Evolutionary conservation across 2,113 vertebrate species (phyloP).

Genomic region (Amblyopsis rosae): DNA sequence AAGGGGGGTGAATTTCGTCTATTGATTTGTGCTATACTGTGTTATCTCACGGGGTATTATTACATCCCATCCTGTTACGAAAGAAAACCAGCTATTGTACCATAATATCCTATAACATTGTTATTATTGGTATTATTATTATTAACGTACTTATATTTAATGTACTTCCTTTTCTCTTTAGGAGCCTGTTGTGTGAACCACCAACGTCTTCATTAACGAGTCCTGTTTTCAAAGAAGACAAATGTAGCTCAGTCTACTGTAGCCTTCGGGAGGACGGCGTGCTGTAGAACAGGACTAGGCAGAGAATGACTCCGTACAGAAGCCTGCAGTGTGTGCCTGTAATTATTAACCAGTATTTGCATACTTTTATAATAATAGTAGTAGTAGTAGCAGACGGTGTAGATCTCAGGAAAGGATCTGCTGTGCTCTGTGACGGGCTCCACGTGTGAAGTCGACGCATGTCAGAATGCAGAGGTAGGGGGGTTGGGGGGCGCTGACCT

Average conservation of each 20-base stretch:
- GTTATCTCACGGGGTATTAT: too few species aligned
- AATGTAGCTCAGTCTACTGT: too few species aligned
- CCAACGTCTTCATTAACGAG: constrained; percentile 3
- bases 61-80: too few species aligned
- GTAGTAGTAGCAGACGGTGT: constrained; percentile 35
- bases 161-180: constrained; percentile 30
- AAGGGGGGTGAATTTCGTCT: neutral
- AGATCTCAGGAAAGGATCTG: constrained; percentile 10
- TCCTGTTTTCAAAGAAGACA: too few species aligned
- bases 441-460: too few species aligned
- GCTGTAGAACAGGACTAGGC: constrained; percentile 34
- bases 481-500: too few species aligned
- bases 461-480: too few species aligned
- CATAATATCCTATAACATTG: too few species aligned
- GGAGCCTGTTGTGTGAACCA: constrained; percentile 37
- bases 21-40: neutral
- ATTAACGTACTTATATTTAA: neutral
- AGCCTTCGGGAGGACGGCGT: constrained; percentile 7
- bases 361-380: constrained; percentile 40
- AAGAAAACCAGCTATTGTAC: too few species aligned
- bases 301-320: constrained; percentile 2
- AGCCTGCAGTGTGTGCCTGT: constrained; percentile 22
- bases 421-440: too few species aligned
- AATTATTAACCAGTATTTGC: constrained; percentile 30
- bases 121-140: neutral